These are phyloP conservation scores for Steatocranus sp. DNA, from an alignment of 2,797 vertebrate genomes.

Conservation along the genomic window DNA sequence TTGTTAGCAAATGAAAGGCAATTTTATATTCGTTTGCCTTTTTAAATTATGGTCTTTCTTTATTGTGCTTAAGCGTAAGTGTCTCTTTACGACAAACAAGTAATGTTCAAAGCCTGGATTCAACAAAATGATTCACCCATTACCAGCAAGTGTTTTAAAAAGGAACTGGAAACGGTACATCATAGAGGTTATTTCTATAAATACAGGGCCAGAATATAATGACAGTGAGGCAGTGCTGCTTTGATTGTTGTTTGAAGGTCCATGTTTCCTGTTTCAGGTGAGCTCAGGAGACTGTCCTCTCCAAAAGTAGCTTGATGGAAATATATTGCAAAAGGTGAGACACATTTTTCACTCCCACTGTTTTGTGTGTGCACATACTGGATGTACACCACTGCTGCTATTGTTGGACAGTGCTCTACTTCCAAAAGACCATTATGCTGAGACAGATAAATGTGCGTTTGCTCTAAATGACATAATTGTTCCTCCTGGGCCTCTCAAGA, in stretches of 20 bases:
- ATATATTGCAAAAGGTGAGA: neutral
- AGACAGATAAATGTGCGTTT: conserved; percentile 43
- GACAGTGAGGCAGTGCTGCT: neutral
- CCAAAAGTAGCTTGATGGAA: neutral
- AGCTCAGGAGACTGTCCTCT: neutral
- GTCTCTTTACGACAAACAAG: neutral
- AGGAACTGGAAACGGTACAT: neutral
- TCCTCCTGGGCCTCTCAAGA: conserved; percentile 32
- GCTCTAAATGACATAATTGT: conserved; percentile 45
- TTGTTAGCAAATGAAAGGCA: neutral
- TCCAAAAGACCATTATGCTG: conserved; percentile 19
- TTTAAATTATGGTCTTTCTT: neutral
- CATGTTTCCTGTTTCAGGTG: neutral
- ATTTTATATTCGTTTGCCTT: neutral
- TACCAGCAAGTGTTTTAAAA: neutral
- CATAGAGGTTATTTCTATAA: neutral
- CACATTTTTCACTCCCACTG: neutral
- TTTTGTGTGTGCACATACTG: neutral
- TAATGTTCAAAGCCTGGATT: neutral
- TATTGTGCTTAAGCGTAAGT: neutral
- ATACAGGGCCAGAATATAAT: neutral
- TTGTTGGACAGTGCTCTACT: conserved; percentile 1
- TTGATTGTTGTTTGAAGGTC: neutral
- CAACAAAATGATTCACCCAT: neutral
- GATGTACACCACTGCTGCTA: neutral